Evolutionary conservation across 2,113 vertebrate species (phyloP), one percentile per base, ranked within the genome.

Genomic region (Cololabis saira): DNA sequence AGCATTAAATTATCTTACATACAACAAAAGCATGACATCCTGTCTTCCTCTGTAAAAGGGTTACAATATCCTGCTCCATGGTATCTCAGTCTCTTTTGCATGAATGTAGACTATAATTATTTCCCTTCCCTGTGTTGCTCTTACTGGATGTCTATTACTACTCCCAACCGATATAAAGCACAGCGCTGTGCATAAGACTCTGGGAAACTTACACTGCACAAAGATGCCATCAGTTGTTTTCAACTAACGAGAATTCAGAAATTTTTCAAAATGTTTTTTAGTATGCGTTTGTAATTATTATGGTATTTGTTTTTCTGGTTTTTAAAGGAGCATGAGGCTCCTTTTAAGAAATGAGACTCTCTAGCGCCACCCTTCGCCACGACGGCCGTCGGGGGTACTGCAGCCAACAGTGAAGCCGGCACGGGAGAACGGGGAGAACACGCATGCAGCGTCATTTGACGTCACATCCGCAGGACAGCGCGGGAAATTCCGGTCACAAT

Each of bases 101-200:
- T 76, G 62, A 80, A 78, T 73, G 75, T 64, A 41, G 61, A 27
- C 82, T 76, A 79, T 86, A 84, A 85, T 86, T 83, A 85, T 80
- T 70, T 81, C 48, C 50, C 17, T 72, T 48, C 52, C 66, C 54
- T 78, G 56, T 61, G 71, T 65, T 65, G 54, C 60, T 74, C 53
- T 57, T 61, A 47, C 66, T 81, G 65, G 62, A 77, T 73, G 70
- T 76, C 82, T 66, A 72, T 84, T 79, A 73, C 50, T 21, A 67
- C 76, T 87, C 82, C 86, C 85, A 78, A 69, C 62, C 80, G 82
- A 87, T 76, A 80, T 37, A 67, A 54, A 76, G 68, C 42, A 33
- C 30, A 66, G 64, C 73, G 72, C 70, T 62, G 60, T 65, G 66
- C 56, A 70, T 58, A 59, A 60, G 51, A 65, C 61, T 69, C 49